These are phyloP conservation scores for Enteromius mattozi DNA, from an alignment of 2,797 vertebrate species.

Conservation along the genomic window DNA sequence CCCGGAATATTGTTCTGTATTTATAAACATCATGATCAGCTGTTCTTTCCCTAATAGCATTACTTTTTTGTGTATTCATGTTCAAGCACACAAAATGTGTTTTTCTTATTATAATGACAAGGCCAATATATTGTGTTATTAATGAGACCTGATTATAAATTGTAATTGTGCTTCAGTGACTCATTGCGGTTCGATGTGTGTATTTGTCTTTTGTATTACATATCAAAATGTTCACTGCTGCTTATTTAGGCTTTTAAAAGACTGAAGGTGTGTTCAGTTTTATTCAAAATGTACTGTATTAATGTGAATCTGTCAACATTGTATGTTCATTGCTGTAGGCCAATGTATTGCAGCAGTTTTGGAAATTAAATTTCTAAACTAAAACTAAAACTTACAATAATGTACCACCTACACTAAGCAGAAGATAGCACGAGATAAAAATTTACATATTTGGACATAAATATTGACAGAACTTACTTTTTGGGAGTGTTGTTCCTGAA, in stretches of 20 bases:
- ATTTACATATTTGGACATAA: too few relatives aligned
- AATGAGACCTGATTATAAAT: background rate
- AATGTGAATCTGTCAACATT: background rate
- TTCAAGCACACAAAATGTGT: constrained; percentile 16
- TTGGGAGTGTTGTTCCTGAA: too few relatives aligned
- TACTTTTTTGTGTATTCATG: background rate
- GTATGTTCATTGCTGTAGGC: background rate
- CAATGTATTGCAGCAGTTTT: background rate
- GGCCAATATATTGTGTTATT: background rate
- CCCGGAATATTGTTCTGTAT: constrained; percentile 10
- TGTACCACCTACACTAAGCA: background rate
- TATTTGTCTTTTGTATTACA: background rate
- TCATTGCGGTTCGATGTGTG: background rate
- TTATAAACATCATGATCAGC: background rate
- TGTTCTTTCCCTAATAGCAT: background rate
- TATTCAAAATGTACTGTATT: background rate
- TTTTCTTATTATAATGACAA: constrained; percentile 19
- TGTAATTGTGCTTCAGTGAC: background rate
- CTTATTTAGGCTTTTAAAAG: background rate
- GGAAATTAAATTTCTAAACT: background rate
- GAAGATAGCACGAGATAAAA: background rate
- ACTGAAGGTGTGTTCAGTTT: background rate
- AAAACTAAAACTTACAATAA: background rate
- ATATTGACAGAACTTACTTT: too few relatives aligned
- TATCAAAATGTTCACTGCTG: background rate